Evolutionary conservation across 2,888 invertebrate genomes (phyloP).

Genomic region (Trachelus stipa): DNA sequence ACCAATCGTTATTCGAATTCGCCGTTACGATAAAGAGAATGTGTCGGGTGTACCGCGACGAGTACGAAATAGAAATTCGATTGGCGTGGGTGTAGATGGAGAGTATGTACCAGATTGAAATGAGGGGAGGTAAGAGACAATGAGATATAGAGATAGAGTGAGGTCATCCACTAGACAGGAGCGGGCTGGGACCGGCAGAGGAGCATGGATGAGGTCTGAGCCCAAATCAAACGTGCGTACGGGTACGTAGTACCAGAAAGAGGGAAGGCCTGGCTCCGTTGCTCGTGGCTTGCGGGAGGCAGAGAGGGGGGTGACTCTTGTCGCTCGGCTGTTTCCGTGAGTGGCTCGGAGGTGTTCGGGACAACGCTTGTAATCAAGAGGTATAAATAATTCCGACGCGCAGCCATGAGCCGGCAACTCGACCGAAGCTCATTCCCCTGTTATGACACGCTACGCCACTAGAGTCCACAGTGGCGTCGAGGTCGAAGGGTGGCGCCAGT

Average conservation of each 20-base stretch:
- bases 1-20: no score
- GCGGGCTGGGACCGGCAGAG: no score
- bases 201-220: no score
- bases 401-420: constrained; percentile 45
- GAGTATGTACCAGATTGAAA: no score
- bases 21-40: no score
- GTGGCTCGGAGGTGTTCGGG: constrained; percentile 36
- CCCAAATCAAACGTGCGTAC: no score
- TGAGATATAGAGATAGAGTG: constrained; percentile 4
- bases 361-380: constrained; percentile 57
- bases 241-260: no score
- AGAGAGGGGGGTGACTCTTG: background rate
- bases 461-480: background rate
- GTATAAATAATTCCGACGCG: constrained; percentile 60
- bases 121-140: background rate
- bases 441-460: constrained; percentile 38
- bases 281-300: background rate
- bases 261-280: background rate
- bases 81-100: no score
- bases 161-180: constrained; percentile 26
- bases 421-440: constrained; percentile 44
- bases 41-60: no score
- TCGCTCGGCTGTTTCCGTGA: constrained; percentile 44
- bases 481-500: no score
- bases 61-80: background rate